Evolutionary conservation across 2,797 vertebrate species (phyloP), one percentile per base, ranked within the genome.

Genomic region (Tokudaia tokunoshimensis): DNA sequence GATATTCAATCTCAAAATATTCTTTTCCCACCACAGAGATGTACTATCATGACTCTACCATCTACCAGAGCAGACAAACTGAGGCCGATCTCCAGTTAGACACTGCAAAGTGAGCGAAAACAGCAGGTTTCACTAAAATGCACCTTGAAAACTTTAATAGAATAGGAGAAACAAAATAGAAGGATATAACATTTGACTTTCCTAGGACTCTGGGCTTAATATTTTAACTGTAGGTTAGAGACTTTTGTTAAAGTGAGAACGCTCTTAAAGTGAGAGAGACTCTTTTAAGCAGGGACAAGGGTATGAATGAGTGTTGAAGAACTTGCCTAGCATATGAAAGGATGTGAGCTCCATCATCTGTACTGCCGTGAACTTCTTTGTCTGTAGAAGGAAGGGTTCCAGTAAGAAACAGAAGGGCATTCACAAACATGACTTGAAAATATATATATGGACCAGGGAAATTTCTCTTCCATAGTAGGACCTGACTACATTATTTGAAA

Each of bases 111-210:
- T 52, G 59, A 50, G 47, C 50, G 31, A 96, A 96, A 79, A 50
- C 61, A 95, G 44, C 44, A 70, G 55, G 8, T 17, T 57, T 90
- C 52, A n/a, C 37, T 92, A 78, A 81, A 95, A 72, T 86, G 52
- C 80, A 76, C 3, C 47, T 24, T 67, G 84, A 91, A 9, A 91
- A 76, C 59, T n/a, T n/a, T n/a, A n/a, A n/a, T n/a, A n/a, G n/a
- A n/a, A n/a, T n/a, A n/a, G n/a, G n/a, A n/a, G n/a, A n/a, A 94
- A 87, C 44, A 90, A 74, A 65, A 31, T 19, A 84, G 59, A 47
- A 65, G 1, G 15, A 65, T 74, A 72, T 74, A 63, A 52, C 63
- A 91, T 91, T 93, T 74, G 19, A 91, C 26, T 74, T 81, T 17
- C 31, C 74, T 15, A 89, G 19, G 63, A 82, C 17, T 67, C 61